Percentiles rank a stretch among this genome's conserved stretches.
These are phyloP conservation scores for Villa cingulata DNA, from an alignment of 2,888 invertebrate species.

Conservation along the genomic window DNA sequence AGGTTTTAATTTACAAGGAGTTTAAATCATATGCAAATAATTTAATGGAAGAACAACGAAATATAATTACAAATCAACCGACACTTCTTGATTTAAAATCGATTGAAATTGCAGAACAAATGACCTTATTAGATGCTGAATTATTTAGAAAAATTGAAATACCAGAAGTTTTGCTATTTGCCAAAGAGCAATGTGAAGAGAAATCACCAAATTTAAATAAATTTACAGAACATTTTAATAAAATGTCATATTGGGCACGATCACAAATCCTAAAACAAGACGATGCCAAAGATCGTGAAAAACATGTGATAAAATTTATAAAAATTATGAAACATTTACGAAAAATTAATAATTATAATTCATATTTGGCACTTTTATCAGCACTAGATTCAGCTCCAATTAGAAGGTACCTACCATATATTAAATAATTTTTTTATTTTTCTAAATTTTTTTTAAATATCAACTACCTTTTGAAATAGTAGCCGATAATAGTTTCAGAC, in stretches of 20 bases:
- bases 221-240: constrained; percentile 98
- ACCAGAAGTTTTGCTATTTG: constrained; percentile 94
- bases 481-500: no score
- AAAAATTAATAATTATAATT: constrained; percentile 97
- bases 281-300: constrained; percentile 91
- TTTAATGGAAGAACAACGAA: constrained; percentile 38
- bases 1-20: constrained; percentile 30
- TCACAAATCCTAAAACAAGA: constrained; percentile 82
- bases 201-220: constrained; percentile 89
- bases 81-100: constrained; percentile 87
- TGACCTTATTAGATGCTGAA: constrained; percentile 92
- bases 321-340: constrained; percentile 97
- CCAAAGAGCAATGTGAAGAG: constrained; percentile 94
- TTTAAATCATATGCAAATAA: constrained; percentile 31
- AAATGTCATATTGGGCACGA: constrained; percentile 97
- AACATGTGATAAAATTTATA: constrained; percentile 86
- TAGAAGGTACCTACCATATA: constrained; percentile 25
- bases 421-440: neutral
- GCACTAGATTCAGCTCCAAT: constrained; percentile 95
- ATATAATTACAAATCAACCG: constrained; percentile 43
- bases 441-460: neutral
- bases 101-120: constrained; percentile 91
- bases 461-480: no score
- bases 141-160: constrained; percentile 93
- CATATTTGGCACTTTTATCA: constrained; percentile 89